A percentile compares a stretch with the other conserved stretches of the same genome.
Evolutionary conservation across 1,140 invertebrate genomes (phyloP).

Genomic region (Mya arenaria): DNA sequence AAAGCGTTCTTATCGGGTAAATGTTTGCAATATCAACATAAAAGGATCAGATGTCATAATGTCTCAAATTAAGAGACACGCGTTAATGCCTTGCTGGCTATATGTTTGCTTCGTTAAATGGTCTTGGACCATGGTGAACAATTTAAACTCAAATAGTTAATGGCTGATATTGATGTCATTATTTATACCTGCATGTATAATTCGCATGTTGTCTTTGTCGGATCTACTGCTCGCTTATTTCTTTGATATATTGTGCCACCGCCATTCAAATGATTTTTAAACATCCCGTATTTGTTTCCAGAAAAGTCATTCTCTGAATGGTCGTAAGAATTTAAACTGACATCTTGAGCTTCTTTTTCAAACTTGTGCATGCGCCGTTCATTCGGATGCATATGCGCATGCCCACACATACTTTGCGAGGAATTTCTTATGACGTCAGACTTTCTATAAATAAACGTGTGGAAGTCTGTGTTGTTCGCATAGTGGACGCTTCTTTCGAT

Average conservation of each 20-base stretch:
- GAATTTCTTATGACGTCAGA: slow-evolving; percentile 85
- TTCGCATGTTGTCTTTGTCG: slow-evolving; percentile 89
- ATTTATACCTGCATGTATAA: slow-evolving; percentile 87
- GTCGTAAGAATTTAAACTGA: not conserved
- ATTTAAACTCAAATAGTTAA: not conserved
- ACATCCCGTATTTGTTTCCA: not conserved
- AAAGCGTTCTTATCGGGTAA: not conserved
- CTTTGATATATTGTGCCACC: slow-evolving; percentile 59
- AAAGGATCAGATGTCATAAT: not conserved
- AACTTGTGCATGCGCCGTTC: not conserved
- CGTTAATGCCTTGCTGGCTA: too few species aligned
- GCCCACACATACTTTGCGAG: not conserved
- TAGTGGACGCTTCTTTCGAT: slow-evolving; percentile 93
- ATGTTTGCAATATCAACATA: not conserved
- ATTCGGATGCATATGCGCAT: not conserved
- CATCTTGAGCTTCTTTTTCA: not conserved
- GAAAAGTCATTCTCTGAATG: slow-evolving; percentile 11
- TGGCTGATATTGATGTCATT: too few species aligned
- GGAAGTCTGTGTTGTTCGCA: slow-evolving; percentile 82
- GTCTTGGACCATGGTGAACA: too few species aligned
- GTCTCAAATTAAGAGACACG: not conserved
- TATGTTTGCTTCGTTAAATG: too few species aligned
- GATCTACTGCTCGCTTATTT: slow-evolving; percentile 89
- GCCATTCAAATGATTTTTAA: not conserved
- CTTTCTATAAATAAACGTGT: slow-evolving; percentile 91